Evolutionary conservation across 1,140 invertebrate genomes (phyloP).

Genomic region (Ooceraea biroi): DNA sequence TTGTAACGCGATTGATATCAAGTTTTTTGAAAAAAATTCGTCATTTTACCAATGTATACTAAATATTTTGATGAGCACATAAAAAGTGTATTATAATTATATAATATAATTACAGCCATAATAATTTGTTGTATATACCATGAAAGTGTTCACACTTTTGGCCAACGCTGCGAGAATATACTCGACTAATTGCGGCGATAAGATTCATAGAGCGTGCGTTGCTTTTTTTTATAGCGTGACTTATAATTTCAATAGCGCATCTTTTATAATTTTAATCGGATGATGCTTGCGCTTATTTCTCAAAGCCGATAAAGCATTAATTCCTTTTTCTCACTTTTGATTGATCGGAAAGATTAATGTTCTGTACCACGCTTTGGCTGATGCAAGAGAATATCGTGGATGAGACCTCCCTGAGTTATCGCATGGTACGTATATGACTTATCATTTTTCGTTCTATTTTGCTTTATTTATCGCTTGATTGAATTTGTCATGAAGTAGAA

Average conservation of each 20-base stretch:
- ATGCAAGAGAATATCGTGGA: constrained; percentile 80
- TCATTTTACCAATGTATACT: too few relatives aligned
- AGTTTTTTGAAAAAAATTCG: background rate
- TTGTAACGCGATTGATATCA: background rate
- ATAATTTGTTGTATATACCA: background rate
- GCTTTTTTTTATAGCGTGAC: constrained; percentile 73
- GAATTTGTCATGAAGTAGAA: constrained; percentile 50
- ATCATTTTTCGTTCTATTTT: constrained; percentile 73
- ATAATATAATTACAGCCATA: background rate
- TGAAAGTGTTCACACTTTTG: constrained; percentile 22
- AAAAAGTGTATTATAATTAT: too few relatives aligned
- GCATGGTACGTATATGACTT: constrained; percentile 83
- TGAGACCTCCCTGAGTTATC: constrained; percentile 77
- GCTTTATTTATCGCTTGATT: constrained; percentile 66
- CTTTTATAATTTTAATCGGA: constrained; percentile 58
- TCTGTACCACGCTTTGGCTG: constrained; percentile 81
- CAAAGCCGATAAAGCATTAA: constrained; percentile 70
- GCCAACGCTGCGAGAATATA: constrained; percentile 28
- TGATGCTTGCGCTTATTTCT: constrained; percentile 78
- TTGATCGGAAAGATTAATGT: constrained; percentile 80
- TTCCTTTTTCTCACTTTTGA: constrained; percentile 75
- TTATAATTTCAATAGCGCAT: constrained; percentile 69
- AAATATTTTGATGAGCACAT: too few relatives aligned
- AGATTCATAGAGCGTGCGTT: constrained; percentile 72
- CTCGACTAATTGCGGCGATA: constrained; percentile 36